Evolutionary conservation across 2,797 vertebrate species (phyloP).

Genomic region (Pogonophryne albipinna): DNA sequence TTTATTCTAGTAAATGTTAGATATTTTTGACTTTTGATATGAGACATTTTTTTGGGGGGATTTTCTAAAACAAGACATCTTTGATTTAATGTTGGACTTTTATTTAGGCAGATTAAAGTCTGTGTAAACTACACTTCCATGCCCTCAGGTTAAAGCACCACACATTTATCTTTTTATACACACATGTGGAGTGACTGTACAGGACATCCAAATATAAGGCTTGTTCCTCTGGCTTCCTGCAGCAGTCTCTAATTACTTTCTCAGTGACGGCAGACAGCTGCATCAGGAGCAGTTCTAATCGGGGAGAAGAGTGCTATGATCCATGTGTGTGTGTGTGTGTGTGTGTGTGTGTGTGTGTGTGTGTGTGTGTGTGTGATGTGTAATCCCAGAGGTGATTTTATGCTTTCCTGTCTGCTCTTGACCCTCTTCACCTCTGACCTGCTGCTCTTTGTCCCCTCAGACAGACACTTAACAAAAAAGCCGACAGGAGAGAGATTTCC

Average conservation of each 20-base stretch:
- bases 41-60: too few species aligned
- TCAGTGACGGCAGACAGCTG: conserved; percentile 51
- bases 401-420: conserved; percentile 64
- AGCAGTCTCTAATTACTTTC: conserved; percentile 55
- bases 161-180: conserved; percentile 17
- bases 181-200: conserved; percentile 10
- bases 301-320: conserved; percentile 26
- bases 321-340: conserved; percentile 11
- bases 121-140: conserved; percentile 6
- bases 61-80: not conserved
- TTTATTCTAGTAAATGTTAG: not conserved
- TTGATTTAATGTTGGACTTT: not conserved
- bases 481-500: conserved; percentile 39
- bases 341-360: conserved; percentile 19
- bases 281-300: conserved; percentile 5
- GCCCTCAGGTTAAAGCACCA: conserved; percentile 15
- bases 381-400: conserved; percentile 64
- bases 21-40: not conserved
- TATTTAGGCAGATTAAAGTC: not conserved
- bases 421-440: conserved; percentile 61
- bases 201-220: conserved; percentile 13
- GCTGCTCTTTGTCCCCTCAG: conserved; percentile 44
- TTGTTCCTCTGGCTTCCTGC: conserved; percentile 43
- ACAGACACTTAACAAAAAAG: conserved; percentile 47
- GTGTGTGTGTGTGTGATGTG: conserved; percentile 39